Evolutionary conservation across 1,140 invertebrate genomes (phyloP).

Genomic region (Neodiprion fabricii): DNA sequence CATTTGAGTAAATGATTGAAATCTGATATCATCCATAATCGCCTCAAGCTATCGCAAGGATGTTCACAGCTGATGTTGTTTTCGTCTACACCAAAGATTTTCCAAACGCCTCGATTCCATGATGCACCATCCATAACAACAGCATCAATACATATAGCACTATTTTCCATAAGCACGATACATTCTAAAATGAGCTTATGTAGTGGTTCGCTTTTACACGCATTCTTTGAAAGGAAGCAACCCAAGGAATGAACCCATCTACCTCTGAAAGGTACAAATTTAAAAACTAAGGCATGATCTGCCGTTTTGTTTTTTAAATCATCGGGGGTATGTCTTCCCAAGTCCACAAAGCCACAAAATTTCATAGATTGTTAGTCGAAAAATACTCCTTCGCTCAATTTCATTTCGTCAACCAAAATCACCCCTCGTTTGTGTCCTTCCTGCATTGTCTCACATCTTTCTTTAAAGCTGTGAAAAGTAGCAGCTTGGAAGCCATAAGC

Average conservation of each 20-base stretch:
- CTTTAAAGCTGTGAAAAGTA: too few relatives aligned
- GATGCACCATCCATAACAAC: conserved; percentile 28
- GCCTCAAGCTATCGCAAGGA: conserved; percentile 13
- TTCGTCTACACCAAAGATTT: conserved; percentile 23
- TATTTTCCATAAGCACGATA: conserved; percentile 18
- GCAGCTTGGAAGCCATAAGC: too few relatives aligned
- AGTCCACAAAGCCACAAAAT: conserved; percentile 29
- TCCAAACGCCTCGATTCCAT: conserved; percentile 33
- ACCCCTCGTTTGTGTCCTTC: too few relatives aligned
- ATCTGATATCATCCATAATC: conserved; percentile 29
- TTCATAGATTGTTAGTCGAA: conserved; percentile 23
- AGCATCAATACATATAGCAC: conserved; percentile 25
- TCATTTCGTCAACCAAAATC: conserved; percentile 17
- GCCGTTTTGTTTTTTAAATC: conserved; percentile 18
- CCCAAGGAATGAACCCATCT: conserved; percentile 31
- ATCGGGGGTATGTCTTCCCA: conserved; percentile 27
- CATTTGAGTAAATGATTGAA: conserved; percentile 28
- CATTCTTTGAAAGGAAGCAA: conserved; percentile 26
- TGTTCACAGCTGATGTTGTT: conserved; percentile 18
- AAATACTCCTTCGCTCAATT: conserved; percentile 18
- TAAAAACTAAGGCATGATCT: conserved; percentile 32
- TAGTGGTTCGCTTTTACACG: conserved; percentile 18
- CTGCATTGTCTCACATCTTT: too few relatives aligned
- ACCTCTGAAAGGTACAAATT: conserved; percentile 33
- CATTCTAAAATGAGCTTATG: conserved; percentile 21